These are phyloP conservation scores for Epistrophella euchroma DNA, from an alignment of 2,888 invertebrate genomes.

Conservation along the genomic window DNA sequence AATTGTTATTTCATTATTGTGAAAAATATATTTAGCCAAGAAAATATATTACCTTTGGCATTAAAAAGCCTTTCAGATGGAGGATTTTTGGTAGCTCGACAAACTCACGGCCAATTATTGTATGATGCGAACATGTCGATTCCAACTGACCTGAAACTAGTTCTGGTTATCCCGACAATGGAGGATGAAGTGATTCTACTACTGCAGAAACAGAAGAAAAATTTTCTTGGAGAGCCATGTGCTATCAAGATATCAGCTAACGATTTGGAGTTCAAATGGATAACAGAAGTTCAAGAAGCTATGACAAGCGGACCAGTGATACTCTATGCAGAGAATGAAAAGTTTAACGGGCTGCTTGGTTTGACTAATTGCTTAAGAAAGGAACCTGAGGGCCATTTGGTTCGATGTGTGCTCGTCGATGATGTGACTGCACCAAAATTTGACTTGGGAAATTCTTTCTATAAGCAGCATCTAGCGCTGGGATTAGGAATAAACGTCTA, in stretches of 20 bases:
- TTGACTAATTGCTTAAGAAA: conserved; percentile 93
- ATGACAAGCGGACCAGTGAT: conserved; percentile 83
- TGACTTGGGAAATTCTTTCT: conserved; percentile 87
- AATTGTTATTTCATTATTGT: conserved; percentile 81
- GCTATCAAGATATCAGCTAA: conserved; percentile 79
- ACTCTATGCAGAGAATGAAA: conserved; percentile 88
- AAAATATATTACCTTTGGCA: conserved; percentile 83
- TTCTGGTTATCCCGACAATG: conserved; percentile 80
- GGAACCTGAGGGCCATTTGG: conserved; percentile 89
- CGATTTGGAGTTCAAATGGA: conserved; percentile 81
- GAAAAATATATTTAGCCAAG: conserved; percentile 77
- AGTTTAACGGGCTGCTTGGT: conserved; percentile 93
- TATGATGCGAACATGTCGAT: conserved; percentile 82
- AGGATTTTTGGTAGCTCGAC: conserved; percentile 86
- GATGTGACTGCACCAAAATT: conserved; percentile 88
- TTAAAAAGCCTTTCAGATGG: conserved; percentile 85
- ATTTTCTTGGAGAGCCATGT: conserved; percentile 75
- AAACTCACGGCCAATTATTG: conserved; percentile 23
- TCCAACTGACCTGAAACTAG: conserved; percentile 79
- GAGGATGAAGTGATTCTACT: conserved; percentile 79
- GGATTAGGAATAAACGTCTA: conserved; percentile 93
- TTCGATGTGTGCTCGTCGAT: conserved; percentile 87
- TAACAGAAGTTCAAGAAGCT: conserved; percentile 79
- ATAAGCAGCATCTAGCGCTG: conserved; percentile 87
- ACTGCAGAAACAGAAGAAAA: conserved; percentile 79